Base-by-base conservation (phyloP, 2,888 invertebrate genomes). In the Papilio demoleus region DNA sequence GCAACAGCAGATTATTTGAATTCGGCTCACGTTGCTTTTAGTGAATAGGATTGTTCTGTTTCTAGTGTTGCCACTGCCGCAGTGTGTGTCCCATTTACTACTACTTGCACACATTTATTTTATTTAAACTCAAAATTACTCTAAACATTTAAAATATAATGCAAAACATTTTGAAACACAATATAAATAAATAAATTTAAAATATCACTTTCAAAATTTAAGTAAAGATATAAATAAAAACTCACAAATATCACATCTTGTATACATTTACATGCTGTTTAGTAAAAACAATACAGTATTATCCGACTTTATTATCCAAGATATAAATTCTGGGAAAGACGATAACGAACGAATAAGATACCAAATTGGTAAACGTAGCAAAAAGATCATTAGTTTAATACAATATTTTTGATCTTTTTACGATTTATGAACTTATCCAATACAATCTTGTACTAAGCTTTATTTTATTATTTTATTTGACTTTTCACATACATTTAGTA, bases 11-110 rank as follows among this genome's bases (percentile, higher is more conserved):
- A 56, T 56, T 56, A 56, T 56, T 56, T 56, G 53, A 31, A 56
- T 65, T 65, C 65, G 19, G 59, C 65, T 59, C 65, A 59, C 65
- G 40, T 56, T 56, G 65, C 56, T 65, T 47, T 65, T 65, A 59
- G 58, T 59, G 65, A 65, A 65, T 59, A 59, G 59, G 59, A 59
- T 59, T 65, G 65, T 58, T 42, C 59, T 65, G 45, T 45, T 58
- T 40, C 40, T 58, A 40, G 56, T 58, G 58, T 59, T 65, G 34
- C 65, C 40, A 31, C 27, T 65, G 34, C 59, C 34, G 24, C 31
- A 34, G 19, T 59, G 45, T 65, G 65, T 65, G 42, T 56, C 40
- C 58, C 58, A 40, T 31, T 56, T 42, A 65, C 40, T 58, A 8
- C 24, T 27, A 17, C n/a, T n/a, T n/a, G n/a, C n/a, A n/a, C 27